A percentile compares a stretch with the other conserved stretches of the same genome.
These are phyloP conservation scores for Terebella lapidaria DNA, from an alignment of 2,888 invertebrate species.

Conservation along the genomic window DNA sequence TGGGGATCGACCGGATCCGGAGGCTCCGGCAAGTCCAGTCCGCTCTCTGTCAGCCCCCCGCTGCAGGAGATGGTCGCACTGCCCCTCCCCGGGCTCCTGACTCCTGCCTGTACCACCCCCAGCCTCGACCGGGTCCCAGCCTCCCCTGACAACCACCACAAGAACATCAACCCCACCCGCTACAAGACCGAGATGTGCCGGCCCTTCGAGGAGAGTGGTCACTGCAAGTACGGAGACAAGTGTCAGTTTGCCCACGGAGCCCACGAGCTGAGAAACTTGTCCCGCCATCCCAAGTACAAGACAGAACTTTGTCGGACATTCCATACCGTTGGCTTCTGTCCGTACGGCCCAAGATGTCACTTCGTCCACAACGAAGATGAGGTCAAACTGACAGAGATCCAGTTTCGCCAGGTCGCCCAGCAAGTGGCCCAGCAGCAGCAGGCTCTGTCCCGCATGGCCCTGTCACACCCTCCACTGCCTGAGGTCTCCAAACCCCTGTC, in stretches of 20 bases:
- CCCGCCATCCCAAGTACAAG: constrained; percentile 98
- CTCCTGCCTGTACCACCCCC: too few species aligned
- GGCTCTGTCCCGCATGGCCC: background rate
- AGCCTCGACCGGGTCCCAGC: background rate
- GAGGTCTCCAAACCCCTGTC: background rate
- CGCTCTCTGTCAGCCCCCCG: background rate
- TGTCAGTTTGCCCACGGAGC: constrained; percentile 96
- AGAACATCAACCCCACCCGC: constrained; percentile 23
- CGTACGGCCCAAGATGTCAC: constrained; percentile 96
- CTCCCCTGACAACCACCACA: background rate
- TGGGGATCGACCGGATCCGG: background rate
- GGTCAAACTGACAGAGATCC: constrained; percentile 18
- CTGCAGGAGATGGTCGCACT: background rate
- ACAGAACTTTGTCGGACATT: constrained; percentile 92
- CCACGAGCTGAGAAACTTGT: constrained; percentile 83
- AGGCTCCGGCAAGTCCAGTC: too few species aligned
- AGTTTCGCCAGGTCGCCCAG: background rate
- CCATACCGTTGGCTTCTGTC: constrained; percentile 95
- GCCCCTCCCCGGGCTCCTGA: too few species aligned
- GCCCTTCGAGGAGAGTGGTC: constrained; percentile 82
- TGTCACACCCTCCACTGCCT: background rate
- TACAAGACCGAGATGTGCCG: constrained; percentile 98
- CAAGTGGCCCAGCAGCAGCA: constrained; percentile 4
- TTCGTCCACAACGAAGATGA: constrained; percentile 79
- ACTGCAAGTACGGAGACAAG: constrained; percentile 97